Evolutionary conservation across 2,888 invertebrate species (phyloP).

Genomic region (Euclidia mi): DNA sequence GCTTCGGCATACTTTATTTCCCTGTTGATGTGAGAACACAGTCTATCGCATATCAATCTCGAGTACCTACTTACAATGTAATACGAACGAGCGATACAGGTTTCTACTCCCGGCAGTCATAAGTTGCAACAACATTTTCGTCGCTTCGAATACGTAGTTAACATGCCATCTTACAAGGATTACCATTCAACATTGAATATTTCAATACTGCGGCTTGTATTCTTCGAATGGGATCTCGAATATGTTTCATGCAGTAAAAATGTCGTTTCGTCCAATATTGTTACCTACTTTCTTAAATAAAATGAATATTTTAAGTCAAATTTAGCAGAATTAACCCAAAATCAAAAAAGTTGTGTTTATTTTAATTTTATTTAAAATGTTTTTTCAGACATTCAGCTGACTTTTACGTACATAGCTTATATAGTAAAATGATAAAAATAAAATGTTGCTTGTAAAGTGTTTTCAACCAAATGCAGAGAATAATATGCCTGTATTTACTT

Average conservation of each 20-base stretch:
- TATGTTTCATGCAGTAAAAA: not conserved
- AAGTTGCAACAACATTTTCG: slow-evolving; percentile 12
- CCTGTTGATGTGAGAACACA: slow-evolving; percentile 6
- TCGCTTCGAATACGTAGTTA: slow-evolving; percentile 4
- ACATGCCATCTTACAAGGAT: slow-evolving; percentile 3
- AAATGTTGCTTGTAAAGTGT: too few relatives aligned
- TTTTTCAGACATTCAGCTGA: too few relatives aligned
- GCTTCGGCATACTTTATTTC: not conserved
- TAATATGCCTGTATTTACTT: too few relatives aligned
- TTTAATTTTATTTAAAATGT: too few relatives aligned
- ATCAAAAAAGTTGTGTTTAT: too few relatives aligned
- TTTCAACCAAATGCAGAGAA: too few relatives aligned
- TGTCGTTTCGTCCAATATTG: too few relatives aligned
- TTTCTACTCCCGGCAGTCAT: slow-evolving; percentile 20
- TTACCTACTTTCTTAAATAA: too few relatives aligned
- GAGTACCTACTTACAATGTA: slow-evolving; percentile 7
- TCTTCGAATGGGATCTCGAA: not conserved
- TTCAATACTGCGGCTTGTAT: slow-evolving; percentile 6
- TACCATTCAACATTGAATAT: slow-evolving; percentile 19
- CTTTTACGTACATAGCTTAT: too few relatives aligned
- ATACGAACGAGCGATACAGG: slow-evolving; percentile 23
- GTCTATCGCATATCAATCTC: slow-evolving; percentile 3
- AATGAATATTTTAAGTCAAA: too few relatives aligned
- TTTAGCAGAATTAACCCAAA: too few relatives aligned
- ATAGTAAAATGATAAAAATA: too few relatives aligned